Base-by-base conservation (phyloP, 1,140 invertebrate genomes). In the Calephelis nemesis region DNA sequence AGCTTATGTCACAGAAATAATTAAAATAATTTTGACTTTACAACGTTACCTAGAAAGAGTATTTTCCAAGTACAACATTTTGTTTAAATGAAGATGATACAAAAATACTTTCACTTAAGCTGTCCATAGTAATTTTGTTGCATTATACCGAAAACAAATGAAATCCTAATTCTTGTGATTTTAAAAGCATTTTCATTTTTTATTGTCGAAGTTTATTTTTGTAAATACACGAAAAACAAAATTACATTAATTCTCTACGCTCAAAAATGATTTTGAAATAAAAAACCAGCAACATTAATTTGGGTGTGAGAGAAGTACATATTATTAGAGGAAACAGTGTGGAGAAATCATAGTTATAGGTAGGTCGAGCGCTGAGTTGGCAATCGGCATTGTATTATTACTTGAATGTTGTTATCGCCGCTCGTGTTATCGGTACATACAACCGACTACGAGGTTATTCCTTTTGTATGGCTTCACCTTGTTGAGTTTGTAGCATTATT, bases 351-450 rank as follows among this genome's bases (percentile, higher is more conserved):
- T 90, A 88, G 82, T 75, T 87, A 87, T 90, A 90, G 86, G 82
- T 88, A 87, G 86, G 86, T 88, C 77, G 79, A 70, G 48, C 75
- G 86, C 85, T 83, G 88, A 85, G 86, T 88, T 88, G 88, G 88
- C 88, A 88, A 82, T 87, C 84, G 86, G 86, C 84, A 85, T 85
- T 84, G 81, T 87, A 82, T 81, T 85, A 83, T 81, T 87, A 86
- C 80, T 84, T 82, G 73, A 83, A 80, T 78, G 73, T 79, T 79
- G 83, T 85, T 88, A 88, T 86, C 83, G 79, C 54, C 52, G 69
- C 71, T 71, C 71, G 76, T 77, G 82, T 87, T 90, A 90, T 90
- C 86, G 83, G 70, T 68, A 71, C 70, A 58, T 52, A 67, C 65
- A 58, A 54, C 47, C 13, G 65, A 60, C 52, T 73, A 63, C 80